These are phyloP conservation scores for Acrobasis suavella DNA, from an alignment of 2,888 invertebrate species.

Conservation along the genomic window DNA sequence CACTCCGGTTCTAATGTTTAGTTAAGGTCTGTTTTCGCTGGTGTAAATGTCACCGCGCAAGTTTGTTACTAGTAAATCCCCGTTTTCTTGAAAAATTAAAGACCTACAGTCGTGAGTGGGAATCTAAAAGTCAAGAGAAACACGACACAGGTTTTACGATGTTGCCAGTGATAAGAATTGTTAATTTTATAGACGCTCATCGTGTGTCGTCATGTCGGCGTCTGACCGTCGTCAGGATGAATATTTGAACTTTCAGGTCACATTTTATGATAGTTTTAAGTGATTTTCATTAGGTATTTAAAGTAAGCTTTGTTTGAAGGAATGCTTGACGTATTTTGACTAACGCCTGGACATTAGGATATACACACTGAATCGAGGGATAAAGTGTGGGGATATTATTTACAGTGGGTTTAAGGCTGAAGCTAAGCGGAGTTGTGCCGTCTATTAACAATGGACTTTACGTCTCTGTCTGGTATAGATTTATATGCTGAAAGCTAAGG, in stretches of 20 bases:
- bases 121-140: conserved; percentile 16
- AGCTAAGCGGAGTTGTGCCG: no score
- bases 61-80: conserved; percentile 4
- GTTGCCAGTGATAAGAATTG: conserved; percentile 60
- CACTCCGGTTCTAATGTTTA: no score
- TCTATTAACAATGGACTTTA: no score
- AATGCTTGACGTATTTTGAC: no score
- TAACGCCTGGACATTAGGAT: no score
- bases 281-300: background rate
- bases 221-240: background rate
- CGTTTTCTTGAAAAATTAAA: conserved; percentile 8
- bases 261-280: conserved; percentile 3
- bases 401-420: no score
- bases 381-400: no score
- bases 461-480: no score
- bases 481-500: no score
- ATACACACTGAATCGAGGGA: no score
- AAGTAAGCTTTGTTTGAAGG: no score
- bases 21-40: no score
- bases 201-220: conserved; percentile 15
- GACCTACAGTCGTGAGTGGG: background rate
- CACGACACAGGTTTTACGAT: conserved; percentile 51
- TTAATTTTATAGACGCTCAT: conserved; percentile 53
- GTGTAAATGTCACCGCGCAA: background rate
- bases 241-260: conserved; percentile 12